phyloP scores from a whole-genome alignment of 2,888 invertebrate species.

The Pimpla rufipes region DNA sequence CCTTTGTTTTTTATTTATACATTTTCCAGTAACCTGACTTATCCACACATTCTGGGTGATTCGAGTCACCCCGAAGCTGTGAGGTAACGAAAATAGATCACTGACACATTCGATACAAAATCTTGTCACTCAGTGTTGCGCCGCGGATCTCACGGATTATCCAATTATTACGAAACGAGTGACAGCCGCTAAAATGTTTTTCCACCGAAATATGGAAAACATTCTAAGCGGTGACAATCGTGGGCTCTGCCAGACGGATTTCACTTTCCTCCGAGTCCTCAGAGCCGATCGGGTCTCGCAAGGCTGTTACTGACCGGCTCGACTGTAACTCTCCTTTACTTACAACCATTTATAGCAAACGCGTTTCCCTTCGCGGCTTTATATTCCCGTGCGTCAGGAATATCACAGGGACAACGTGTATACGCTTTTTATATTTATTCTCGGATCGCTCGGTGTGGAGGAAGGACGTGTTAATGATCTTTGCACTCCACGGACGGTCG shows the following conservation, averaged over 20 bases:
- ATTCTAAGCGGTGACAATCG: not conserved
- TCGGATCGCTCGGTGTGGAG: not conserved
- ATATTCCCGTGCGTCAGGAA: conserved; percentile 42
- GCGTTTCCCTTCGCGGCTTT: conserved; percentile 63
- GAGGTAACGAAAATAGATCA: not conserved
- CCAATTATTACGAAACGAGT: not conserved
- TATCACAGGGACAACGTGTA: conserved; percentile 60
- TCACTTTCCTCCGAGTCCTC: conserved; percentile 32
- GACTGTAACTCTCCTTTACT: conserved; percentile 56
- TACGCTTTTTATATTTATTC: conserved; percentile 19
- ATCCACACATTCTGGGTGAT: not conserved
- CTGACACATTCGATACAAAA: not conserved
- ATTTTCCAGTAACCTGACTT: not conserved
- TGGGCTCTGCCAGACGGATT: conserved; percentile 25
- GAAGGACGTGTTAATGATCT: conserved; percentile 48
- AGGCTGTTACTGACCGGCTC: conserved; percentile 47
- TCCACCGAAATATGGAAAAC: not conserved
- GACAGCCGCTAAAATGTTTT: not conserved
- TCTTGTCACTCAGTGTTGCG: not conserved
- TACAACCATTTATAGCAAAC: conserved; percentile 64
- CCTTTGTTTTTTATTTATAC: not conserved
- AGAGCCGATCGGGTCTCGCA: conserved; percentile 42
- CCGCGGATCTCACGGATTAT: not conserved
- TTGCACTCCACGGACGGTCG: conserved; percentile 35
- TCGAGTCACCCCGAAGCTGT: not conserved